These are phyloP conservation scores for Dendroctonus valens DNA, from an alignment of 1,140 invertebrate species.

Conservation along the genomic window DNA sequence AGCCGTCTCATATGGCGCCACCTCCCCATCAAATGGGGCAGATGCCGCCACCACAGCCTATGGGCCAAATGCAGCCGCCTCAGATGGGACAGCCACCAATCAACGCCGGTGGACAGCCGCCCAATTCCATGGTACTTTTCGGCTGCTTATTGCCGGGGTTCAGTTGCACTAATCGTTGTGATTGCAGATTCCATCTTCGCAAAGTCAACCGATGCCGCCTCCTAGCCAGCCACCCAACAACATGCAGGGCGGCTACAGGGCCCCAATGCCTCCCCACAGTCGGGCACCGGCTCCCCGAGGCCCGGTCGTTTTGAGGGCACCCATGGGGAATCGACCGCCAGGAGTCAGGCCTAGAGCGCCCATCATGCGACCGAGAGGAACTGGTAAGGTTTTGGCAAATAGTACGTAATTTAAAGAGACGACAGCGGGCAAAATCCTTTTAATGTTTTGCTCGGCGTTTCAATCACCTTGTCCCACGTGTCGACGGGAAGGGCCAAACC, in stretches of 20 bases:
- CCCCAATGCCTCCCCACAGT: slow-evolving; percentile 24
- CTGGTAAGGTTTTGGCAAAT: slow-evolving; percentile 31
- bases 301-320: background rate
- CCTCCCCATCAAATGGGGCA: slow-evolving; percentile 51
- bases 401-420: background rate
- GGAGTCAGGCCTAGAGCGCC: slow-evolving; percentile 37
- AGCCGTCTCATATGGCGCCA: slow-evolving; percentile 48
- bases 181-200: slow-evolving; percentile 29
- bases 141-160: background rate
- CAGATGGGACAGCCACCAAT: slow-evolving; percentile 44
- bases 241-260: slow-evolving; percentile 29
- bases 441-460: too few relatives aligned
- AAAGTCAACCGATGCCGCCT: slow-evolving; percentile 34
- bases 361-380: slow-evolving; percentile 8
- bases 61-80: slow-evolving; percentile 44
- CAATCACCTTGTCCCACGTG: too few relatives aligned
- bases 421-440: too few relatives aligned
- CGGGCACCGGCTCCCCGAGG: slow-evolving; percentile 36
- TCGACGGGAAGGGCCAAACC: too few relatives aligned
- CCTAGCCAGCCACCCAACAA: slow-evolving; percentile 35
- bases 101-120: slow-evolving; percentile 1
- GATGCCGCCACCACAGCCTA: slow-evolving; percentile 46
- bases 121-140: slow-evolving; percentile 28
- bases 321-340: slow-evolving; percentile 27
- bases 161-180: background rate